A percentile compares a stretch with the other conserved stretches of the same genome.
phyloP scores from a whole-genome alignment of 1,140 invertebrate genomes.

The Cydia amplana region DNA sequence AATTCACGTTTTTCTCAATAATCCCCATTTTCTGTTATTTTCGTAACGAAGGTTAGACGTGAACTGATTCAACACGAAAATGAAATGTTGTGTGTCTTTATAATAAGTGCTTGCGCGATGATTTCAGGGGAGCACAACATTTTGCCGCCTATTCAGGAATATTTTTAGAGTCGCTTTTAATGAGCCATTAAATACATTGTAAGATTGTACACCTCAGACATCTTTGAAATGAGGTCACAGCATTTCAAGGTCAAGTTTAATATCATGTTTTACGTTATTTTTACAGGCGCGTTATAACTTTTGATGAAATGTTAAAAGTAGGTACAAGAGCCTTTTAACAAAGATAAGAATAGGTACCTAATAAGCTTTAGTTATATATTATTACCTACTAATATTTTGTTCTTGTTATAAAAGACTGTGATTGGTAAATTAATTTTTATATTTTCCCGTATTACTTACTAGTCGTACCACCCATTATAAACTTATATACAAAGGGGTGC shows the following conservation, averaged over 20 bases:
- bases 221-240: neutral
- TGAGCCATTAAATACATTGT: conserved; percentile 12
- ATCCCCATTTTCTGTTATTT: conserved; percentile 33
- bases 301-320: neutral
- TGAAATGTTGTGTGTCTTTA: neutral
- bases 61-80: conserved; percentile 1
- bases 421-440: too few species aligned
- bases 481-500: too few species aligned
- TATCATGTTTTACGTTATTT: conserved; percentile 3
- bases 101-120: neutral
- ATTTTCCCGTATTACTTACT: too few species aligned
- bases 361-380: too few species aligned
- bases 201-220: neutral
- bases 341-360: too few species aligned
- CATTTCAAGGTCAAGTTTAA: neutral
- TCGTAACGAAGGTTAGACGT: neutral
- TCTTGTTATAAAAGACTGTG: too few species aligned
- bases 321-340: too few species aligned
- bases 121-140: conserved; percentile 17
- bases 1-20: conserved; percentile 45
- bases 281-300: neutral
- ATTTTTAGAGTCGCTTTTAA: neutral
- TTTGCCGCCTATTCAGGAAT: neutral
- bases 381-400: too few species aligned
- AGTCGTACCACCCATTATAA: too few species aligned